Evolutionary conservation across 2,888 invertebrate species (phyloP).

Genomic region (Melinaea marsaeus): DNA sequence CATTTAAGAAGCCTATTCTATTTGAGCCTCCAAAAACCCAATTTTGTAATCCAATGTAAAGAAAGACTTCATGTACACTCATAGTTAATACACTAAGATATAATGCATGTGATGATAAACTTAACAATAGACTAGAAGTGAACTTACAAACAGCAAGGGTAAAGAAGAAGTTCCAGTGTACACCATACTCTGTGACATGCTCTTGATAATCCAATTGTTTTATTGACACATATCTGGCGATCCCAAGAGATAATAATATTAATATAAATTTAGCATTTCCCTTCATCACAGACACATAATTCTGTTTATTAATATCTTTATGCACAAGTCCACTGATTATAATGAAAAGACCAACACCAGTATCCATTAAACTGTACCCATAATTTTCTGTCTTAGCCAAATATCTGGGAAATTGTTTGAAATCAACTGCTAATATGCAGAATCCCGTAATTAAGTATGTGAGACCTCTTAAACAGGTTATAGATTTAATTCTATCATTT

Average conservation of each 20-base stretch:
- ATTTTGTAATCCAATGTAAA: constrained; percentile 80
- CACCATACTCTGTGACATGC: constrained; percentile 95
- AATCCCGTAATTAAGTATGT: constrained; percentile 86
- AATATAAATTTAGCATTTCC: constrained; percentile 56
- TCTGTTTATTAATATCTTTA: constrained; percentile 49
- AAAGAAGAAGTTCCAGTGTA: constrained; percentile 99
- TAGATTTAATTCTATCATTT: constrained; percentile 50
- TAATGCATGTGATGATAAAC: constrained; percentile 72
- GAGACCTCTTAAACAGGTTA: constrained; percentile 84
- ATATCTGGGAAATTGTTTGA: constrained; percentile 88
- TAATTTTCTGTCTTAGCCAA: constrained; percentile 92
- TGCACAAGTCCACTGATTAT: constrained; percentile 88
- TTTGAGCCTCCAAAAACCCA: constrained; percentile 82
- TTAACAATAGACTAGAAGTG: constrained; percentile 80
- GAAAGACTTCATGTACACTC: constrained; percentile 81
- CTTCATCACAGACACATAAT: constrained; percentile 48
- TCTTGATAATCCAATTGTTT: constrained; percentile 88
- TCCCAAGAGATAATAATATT: constrained; percentile 77
- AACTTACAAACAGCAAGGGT: constrained; percentile 92
- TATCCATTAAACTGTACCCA: constrained; percentile 96
- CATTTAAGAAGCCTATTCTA: constrained; percentile 81
- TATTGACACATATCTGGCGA: constrained; percentile 78
- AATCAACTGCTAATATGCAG: constrained; percentile 96
- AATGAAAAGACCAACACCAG: constrained; percentile 94
- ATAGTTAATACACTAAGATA: constrained; percentile 76